Evolutionary conservation across 2,888 invertebrate genomes (phyloP).

Genomic region (Psococerastis gibbosa): DNA sequence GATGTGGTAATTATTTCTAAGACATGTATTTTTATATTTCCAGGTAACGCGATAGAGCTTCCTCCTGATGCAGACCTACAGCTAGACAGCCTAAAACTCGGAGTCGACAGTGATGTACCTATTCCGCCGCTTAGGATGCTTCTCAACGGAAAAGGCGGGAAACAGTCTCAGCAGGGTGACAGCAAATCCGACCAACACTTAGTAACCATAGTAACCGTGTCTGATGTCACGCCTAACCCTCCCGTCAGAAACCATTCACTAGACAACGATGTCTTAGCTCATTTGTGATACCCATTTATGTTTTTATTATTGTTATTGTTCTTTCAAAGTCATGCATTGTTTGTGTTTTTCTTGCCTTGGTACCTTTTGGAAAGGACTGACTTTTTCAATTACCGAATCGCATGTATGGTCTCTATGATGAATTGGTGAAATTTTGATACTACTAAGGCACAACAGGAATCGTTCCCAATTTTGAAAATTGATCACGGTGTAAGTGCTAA

Average conservation of each 20-base stretch:
- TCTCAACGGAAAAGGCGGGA: background rate
- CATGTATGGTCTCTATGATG: no score
- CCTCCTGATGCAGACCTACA: constrained; percentile 3
- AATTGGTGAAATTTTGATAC: no score
- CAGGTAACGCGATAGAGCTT: constrained; percentile 4
- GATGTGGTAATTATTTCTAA: no score
- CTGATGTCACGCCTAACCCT: background rate
- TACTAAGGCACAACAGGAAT: no score
- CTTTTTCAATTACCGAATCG: no score
- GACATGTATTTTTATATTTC: no score
- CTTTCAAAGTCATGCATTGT: no score
- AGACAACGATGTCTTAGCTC: constrained; percentile 7
- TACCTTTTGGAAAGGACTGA: no score
- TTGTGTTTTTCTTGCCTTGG: no score
- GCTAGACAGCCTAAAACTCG: constrained; percentile 4
- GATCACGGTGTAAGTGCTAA: no score
- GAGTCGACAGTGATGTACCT: constrained; percentile 6
- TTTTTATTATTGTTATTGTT: constrained; percentile 2
- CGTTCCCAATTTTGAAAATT: no score
- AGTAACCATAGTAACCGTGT: constrained; percentile 7
- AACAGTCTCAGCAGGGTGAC: background rate
- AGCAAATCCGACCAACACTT: constrained; percentile 4
- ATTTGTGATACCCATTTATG: constrained; percentile 3
- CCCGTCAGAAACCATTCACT: constrained; percentile 3
- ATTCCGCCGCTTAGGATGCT: constrained; percentile 7